These are phyloP conservation scores for Gymnothorax javanicus DNA, from an alignment of 2,797 vertebrate species.

Conservation along the genomic window DNA sequence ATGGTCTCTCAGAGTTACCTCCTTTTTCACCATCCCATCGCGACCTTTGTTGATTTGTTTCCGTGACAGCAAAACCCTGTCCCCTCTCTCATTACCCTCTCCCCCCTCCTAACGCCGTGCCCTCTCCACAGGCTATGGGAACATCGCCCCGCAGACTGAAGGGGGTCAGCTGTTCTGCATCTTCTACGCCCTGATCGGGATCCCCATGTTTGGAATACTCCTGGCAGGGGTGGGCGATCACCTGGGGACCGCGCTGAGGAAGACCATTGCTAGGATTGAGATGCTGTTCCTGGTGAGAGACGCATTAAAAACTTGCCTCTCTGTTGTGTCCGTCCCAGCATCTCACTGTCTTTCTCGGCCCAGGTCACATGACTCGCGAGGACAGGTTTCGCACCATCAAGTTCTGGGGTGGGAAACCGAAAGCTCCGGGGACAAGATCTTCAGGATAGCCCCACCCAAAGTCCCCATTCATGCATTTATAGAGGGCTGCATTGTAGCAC, in stretches of 20 bases:
- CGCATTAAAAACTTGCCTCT: background rate
- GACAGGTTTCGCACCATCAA: background rate
- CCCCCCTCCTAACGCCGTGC: background rate
- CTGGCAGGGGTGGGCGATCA: conserved; percentile 88
- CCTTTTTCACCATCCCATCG: background rate
- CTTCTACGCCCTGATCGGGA: conserved; percentile 87
- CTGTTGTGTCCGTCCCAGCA: background rate
- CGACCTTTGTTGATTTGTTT: background rate
- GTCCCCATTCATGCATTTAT: too few relatives aligned
- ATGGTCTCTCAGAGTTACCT: background rate
- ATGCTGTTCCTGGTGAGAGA: conserved; percentile 83
- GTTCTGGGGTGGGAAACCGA: background rate
- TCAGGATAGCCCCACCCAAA: background rate
- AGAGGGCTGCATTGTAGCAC: too few relatives aligned
- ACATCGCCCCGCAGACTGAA: conserved; percentile 85
- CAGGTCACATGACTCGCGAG: background rate
- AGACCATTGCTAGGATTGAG: conserved; percentile 82
- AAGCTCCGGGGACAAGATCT: background rate
- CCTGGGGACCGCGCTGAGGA: conserved; percentile 82
- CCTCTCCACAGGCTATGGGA: conserved; percentile 80
- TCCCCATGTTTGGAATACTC: conserved; percentile 87
- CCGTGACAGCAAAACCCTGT: background rate
- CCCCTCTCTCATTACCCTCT: background rate
- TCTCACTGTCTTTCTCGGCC: background rate
- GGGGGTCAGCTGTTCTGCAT: conserved; percentile 88